Evolutionary conservation across 2,113 vertebrate genomes (phyloP), one percentile per base, ranked within the genome.

Genomic region (Taurulus bubalis): DNA sequence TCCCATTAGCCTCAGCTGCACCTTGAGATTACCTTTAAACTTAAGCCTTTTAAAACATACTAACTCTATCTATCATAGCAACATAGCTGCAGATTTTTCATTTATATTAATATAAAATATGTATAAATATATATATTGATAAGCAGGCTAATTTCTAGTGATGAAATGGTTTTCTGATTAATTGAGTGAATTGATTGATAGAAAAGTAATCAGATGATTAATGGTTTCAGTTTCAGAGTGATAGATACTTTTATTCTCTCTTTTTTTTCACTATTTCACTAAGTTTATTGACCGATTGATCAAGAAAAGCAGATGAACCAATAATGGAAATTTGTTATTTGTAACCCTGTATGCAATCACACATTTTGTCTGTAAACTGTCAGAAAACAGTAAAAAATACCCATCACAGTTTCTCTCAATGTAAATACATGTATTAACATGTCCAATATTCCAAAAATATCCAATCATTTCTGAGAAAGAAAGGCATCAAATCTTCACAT

Each of bases 1-100:
- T 69, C 42, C 24, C 9, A 14, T 68, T 18, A 70, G 22, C 49
- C n/a, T 71, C 22, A 40, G 49, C 49, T 70, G 65, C 66, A 51
- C 26, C 3, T n/a, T 34, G 2, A 36, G 11, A 51, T 32, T 12
- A 49, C 36, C 2, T 9, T 15, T 38, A 18, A 56, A 56, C 32
- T n/a, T 32, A 12, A 30, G 24, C 12, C 28, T 26, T 24, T 8
- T 22, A n/a, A 63, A n/a, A n/a, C 60, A n/a, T 60, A 32, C 15
- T 63, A 20, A 16, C 7, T 26, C 24, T 67, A 47, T 15, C 1
- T 1, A 47, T 30, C 8, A 42, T 26, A 28, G 10, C 24, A 47
- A 7, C 12, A 10, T 26, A 38, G n/a, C n/a, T 65, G 62, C 20
- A 6, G 20, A 64, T n/a, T 24, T 36, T 22, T 36, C 2, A 36